phyloP scores from a whole-genome alignment of 2,113 vertebrate genomes.

The Lophochroa leadbeateri region DNA sequence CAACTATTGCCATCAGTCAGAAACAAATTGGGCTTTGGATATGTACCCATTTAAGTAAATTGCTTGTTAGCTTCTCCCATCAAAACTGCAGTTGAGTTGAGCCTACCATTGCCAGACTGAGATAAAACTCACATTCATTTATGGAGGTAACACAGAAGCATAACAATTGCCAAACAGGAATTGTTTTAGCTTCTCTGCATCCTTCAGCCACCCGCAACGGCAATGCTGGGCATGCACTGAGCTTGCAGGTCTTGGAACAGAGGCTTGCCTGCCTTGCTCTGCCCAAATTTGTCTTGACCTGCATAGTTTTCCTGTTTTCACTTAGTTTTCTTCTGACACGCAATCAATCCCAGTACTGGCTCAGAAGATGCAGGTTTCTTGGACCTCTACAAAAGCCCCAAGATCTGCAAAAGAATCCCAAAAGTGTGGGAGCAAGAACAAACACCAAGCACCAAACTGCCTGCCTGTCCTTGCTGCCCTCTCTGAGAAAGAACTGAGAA shows the following conservation, averaged over 20 bases:
- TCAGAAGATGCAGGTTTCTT: neutral
- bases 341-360: neutral
- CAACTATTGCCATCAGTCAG: slow-evolving; percentile 18
- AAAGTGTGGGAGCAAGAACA: rapidly evolving
- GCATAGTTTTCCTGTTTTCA: neutral
- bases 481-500: neutral
- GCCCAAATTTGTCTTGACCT: neutral
- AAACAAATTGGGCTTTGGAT: slow-evolving; percentile 17
- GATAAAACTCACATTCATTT: neutral
- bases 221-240: neutral
- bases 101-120: neutral
- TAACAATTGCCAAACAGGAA: rapidly evolving
- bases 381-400: neutral
- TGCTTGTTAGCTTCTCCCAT: slow-evolving; percentile 12
- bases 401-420: neutral
- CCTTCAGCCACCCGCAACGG: neutral
- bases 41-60: slow-evolving; percentile 15
- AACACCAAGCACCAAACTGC: neutral
- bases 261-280: neutral
- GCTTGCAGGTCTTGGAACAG: neutral
- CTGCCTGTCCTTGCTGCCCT: neutral
- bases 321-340: neutral
- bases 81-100: neutral
- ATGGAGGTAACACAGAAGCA: neutral
- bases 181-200: neutral